Evolutionary conservation across 1,140 invertebrate genomes (phyloP), one percentile per base, ranked within the genome.

Genomic region (Mycetomoellerius zeteki): DNA sequence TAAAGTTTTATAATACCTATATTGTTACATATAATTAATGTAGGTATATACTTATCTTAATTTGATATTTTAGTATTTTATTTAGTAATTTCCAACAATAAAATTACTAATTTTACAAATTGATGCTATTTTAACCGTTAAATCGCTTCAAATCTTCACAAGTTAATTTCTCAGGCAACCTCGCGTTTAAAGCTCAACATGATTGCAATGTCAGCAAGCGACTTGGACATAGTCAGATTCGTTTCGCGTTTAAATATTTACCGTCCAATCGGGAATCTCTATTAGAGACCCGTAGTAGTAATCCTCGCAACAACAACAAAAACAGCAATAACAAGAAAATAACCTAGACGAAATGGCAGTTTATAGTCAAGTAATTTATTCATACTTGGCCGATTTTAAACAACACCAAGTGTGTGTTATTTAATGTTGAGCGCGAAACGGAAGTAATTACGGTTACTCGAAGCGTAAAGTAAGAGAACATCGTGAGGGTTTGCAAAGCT

Each of bases 241-340:
- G 80, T 75, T 75, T 84, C 69, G 69, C 69, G 80, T 75, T 84
- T 84, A 84, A 84, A 84, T 75, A 84, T 84, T 84, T 84, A 84
- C 69, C 69, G 43, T 75, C 54, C 69, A 24, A 73, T 62, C 27
- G 54, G 24, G 67, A 21, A 65, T 73, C 69, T 62, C 69, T 75
- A 56, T 81, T 21, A 37, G n/a, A 69, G 64, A 30, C 33, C 12
- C 12, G 58, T 30, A 78, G 19, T 16, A 12, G 65, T 33, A 54
- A 12, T n/a, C 24, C 33, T 72, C 14, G 19, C 33, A 58, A 60
- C n/a, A 60, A 72, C 65, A 82, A 73, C 54, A 73, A 84, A 54
- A 82, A 73, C 14, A 33, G 24, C 7, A 60, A 33, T 54, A 73
- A 73, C 67, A 60, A 75, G 54, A 84, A 84, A 73, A 75, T 73